A percentile compares a stretch with the other conserved stretches of the same genome.
Evolutionary conservation across 2,113 vertebrate genomes (phyloP).

Genomic region (Zosterops hypoxanthus): DNA sequence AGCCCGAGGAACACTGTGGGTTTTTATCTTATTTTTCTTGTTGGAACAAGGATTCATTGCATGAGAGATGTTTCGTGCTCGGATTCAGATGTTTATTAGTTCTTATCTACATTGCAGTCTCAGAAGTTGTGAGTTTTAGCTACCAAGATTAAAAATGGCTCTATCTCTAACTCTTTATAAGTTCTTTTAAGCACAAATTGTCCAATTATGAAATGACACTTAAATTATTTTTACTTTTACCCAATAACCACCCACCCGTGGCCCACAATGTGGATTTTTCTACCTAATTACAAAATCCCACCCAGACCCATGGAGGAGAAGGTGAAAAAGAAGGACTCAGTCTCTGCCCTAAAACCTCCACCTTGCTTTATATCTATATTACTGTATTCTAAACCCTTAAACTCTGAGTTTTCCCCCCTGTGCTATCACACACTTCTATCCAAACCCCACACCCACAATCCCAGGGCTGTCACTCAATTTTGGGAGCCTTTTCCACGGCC

Average conservation of each 20-base stretch:
- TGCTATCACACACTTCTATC: neutral
- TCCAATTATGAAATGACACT: neutral
- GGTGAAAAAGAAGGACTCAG: neutral
- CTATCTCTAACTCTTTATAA: neutral
- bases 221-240: neutral
- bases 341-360: neutral
- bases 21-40: neutral
- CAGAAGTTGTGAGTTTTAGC: neutral
- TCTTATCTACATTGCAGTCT: neutral
- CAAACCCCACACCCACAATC: neutral
- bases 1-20: neutral
- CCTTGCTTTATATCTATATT: neutral
- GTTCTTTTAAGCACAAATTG: neutral
- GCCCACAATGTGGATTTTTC: fast-evolving
- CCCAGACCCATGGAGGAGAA: neutral
- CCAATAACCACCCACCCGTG: neutral
- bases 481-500: neutral
- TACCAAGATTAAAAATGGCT: neutral
- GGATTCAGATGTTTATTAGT: neutral
- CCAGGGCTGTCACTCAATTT: neutral
- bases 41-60: neutral
- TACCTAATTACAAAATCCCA: neutral
- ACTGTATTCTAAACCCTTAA: neutral
- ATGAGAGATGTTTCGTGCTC: neutral
- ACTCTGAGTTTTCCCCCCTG: neutral